Evolutionary conservation across 2,113 vertebrate genomes (phyloP).

Genomic region (Patagioenas fasciata): DNA sequence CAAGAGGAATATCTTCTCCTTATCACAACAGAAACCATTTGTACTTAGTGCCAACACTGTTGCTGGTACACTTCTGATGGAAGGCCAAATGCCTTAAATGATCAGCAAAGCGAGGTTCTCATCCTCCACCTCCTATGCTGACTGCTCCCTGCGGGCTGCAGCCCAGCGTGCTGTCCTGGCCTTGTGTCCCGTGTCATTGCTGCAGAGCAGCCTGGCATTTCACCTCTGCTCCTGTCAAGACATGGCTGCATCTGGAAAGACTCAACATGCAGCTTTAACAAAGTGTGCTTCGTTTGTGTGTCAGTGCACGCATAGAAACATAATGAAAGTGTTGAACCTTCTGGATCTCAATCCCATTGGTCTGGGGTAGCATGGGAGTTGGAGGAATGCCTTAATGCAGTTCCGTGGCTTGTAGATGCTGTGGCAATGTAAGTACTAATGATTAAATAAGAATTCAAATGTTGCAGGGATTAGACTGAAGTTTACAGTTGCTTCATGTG

Average conservation of each 20-base stretch:
- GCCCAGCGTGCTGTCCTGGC: accelerated
- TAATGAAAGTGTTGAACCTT: background rate
- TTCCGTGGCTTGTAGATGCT: background rate
- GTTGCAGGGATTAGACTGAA: background rate
- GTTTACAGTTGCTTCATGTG: background rate
- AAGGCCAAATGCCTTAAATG: background rate
- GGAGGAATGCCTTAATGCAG: background rate
- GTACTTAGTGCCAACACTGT: background rate
- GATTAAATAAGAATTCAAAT: background rate
- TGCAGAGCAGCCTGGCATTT: background rate
- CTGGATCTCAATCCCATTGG: background rate
- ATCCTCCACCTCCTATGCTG: background rate
- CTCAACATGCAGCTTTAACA: accelerated
- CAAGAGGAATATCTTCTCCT: background rate
- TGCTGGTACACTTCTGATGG: background rate
- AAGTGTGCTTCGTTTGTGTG: background rate
- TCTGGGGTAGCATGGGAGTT: background rate
- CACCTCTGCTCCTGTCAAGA: background rate
- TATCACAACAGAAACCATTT: background rate
- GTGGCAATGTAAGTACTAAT: background rate
- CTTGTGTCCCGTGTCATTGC: background rate
- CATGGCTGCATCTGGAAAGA: background rate
- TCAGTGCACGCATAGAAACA: background rate
- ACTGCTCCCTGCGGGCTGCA: background rate
- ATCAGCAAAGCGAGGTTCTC: background rate